These are phyloP conservation scores for Varanus salvator DNA, from an alignment of 2,113 vertebrate genomes.

Conservation along the genomic window DNA sequence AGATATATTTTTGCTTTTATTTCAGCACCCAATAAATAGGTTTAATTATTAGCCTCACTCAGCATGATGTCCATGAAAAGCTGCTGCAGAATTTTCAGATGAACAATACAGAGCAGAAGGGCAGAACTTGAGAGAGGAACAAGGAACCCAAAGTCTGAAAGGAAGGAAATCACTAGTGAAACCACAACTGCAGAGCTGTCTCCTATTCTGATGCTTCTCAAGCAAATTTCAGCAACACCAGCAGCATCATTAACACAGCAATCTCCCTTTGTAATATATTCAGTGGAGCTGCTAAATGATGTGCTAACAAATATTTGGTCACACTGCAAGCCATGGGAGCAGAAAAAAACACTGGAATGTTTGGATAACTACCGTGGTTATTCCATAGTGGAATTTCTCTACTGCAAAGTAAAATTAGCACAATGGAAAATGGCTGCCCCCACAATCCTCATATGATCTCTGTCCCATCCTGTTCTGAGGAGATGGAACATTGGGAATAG, in stretches of 20 bases:
- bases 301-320: neutral
- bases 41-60: neutral
- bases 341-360: conserved; percentile 16
- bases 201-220: conserved; percentile 39
- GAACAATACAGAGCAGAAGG: rapidly evolving
- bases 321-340: conserved; percentile 8
- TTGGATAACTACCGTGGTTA: neutral
- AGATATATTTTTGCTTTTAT: neutral
- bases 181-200: conserved; percentile 52
- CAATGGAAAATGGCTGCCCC: conserved; percentile 15
- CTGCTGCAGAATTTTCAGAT: neutral
- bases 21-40: conserved; percentile 16
- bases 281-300: neutral
- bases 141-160: conserved; percentile 38
- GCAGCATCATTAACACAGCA: neutral
- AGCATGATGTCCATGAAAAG: rapidly evolving
- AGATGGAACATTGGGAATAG: neutral
- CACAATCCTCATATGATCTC: neutral
- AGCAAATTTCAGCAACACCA: conserved; percentile 16
- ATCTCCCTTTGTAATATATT: conserved; percentile 6
- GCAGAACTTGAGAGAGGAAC: neutral
- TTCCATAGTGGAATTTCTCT: neutral
- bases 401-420: neutral
- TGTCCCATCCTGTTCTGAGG: neutral
- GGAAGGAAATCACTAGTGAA: conserved; percentile 51